Percentiles rank a stretch among this genome's conserved stretches.
phyloP scores from a whole-genome alignment of 35 echinoderm and acorn worm species.

The Apostichopus parvimensis region DNA sequence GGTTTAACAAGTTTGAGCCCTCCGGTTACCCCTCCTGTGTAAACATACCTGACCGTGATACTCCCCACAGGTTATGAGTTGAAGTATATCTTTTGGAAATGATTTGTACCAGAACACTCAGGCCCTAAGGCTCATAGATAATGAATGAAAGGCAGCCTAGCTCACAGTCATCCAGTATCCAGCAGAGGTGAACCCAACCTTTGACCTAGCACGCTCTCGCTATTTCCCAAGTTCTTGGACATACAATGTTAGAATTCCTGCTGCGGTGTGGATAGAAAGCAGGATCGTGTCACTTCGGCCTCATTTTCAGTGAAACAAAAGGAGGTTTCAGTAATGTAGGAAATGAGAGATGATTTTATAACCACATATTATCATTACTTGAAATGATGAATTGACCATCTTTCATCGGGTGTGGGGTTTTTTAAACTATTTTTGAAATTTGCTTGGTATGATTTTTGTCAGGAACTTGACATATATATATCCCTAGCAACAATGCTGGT shows the following conservation, averaged over 20 bases:
- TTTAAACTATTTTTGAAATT: too few species aligned
- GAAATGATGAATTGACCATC: too few species aligned
- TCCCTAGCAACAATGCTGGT: too few species aligned
- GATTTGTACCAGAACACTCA: not conserved
- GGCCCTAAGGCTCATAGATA: not conserved
- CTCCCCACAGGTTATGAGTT: not conserved
- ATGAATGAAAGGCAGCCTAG: not conserved
- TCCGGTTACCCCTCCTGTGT: not conserved
- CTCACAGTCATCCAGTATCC: not conserved
- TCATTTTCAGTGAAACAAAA: constrained; percentile 38
- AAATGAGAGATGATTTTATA: constrained; percentile 4
- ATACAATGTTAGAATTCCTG: constrained; percentile 6
- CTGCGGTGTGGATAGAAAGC: not conserved
- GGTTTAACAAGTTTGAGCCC: not conserved
- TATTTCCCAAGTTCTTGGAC: not conserved
- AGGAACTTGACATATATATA: too few species aligned
- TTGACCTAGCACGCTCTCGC: not conserved
- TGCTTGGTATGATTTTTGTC: too few species aligned
- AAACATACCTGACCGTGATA: not conserved
- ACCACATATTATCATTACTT: too few species aligned
- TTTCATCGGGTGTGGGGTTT: too few species aligned
- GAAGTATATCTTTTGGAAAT: not conserved
- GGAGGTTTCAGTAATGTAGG: not conserved
- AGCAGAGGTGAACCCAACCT: not conserved
- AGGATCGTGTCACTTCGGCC: not conserved